Evolutionary conservation across 30 jellyfish, hydroid and myxozoan species (phyloP).

Genomic region (Clytia hemisphaerica): DNA sequence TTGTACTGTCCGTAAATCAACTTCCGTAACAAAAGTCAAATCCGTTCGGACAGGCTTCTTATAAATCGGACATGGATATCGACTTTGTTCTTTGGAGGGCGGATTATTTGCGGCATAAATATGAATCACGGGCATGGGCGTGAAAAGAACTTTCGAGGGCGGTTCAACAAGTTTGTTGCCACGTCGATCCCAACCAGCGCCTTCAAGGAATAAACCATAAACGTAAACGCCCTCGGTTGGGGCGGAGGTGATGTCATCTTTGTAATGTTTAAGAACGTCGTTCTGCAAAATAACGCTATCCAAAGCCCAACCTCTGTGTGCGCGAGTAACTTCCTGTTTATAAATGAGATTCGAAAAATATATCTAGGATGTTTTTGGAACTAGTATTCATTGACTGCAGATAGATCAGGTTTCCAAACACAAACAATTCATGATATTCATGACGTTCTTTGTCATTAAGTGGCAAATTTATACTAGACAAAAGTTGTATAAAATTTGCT

Average conservation of each 20-base stretch:
- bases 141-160: conserved; percentile 63
- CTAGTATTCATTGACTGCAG: too few relatives aligned
- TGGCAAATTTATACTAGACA: too few relatives aligned
- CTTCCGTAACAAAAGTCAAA: conserved; percentile 44
- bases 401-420: too few relatives aligned
- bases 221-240: conserved; percentile 82
- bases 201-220: conserved; percentile 72
- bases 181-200: conserved; percentile 88
- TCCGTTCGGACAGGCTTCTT: conserved; percentile 78
- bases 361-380: too few relatives aligned
- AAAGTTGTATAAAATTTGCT: too few relatives aligned
- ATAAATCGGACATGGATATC: conserved; percentile 78
- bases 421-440: too few relatives aligned
- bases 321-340: conserved; percentile 65
- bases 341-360: too few relatives aligned
- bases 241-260: conserved; percentile 63
- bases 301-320: conserved; percentile 90
- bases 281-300: conserved; percentile 75
- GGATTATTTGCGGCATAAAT: conserved; percentile 64
- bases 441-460: too few relatives aligned
- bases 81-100: conserved; percentile 52
- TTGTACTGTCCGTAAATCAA: conserved; percentile 49
- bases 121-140: conserved; percentile 76
- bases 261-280: conserved; percentile 55
- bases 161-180: conserved; percentile 61